A percentile compares a stretch with the other conserved stretches of the same genome.
phyloP scores from a whole-genome alignment of 2,797 vertebrate genomes.

The Anomalospiza imberbis region DNA sequence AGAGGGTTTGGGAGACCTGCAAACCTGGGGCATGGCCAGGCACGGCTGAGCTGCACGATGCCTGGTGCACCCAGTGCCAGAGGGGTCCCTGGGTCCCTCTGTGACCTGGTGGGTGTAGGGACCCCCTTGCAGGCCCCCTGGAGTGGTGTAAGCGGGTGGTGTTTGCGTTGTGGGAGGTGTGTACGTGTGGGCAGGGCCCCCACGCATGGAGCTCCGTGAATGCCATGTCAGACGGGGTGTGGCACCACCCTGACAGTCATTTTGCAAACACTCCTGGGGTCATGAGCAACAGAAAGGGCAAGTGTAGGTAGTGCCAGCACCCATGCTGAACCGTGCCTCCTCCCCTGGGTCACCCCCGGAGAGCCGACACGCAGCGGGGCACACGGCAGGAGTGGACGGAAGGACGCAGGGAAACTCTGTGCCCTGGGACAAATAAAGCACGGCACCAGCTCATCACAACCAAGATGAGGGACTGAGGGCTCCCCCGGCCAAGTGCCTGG shows the following conservation, averaged over 20 bases:
- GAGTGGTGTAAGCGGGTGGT: background rate
- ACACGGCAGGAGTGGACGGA: rapidly evolving
- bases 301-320: background rate
- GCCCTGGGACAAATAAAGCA: background rate
- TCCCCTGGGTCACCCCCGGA: background rate
- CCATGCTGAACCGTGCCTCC: background rate
- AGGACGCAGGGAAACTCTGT: background rate
- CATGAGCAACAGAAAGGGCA: slow-evolving; percentile 26
- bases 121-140: background rate
- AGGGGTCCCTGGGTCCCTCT: background rate
- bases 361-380: background rate
- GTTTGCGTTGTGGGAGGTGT: background rate
- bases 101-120: background rate
- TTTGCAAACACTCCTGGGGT: slow-evolving; percentile 50
- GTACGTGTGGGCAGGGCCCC: background rate
- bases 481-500: background rate
- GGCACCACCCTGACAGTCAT: background rate
- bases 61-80: rapidly evolving
- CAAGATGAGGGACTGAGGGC: background rate
- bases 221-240: background rate
- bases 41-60: rapidly evolving
- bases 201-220: background rate
- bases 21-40: background rate
- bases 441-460: background rate
- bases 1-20: background rate